phyloP scores from a whole-genome alignment of 2,888 invertebrate species.

The Tetramorium bicarinatum region DNA sequence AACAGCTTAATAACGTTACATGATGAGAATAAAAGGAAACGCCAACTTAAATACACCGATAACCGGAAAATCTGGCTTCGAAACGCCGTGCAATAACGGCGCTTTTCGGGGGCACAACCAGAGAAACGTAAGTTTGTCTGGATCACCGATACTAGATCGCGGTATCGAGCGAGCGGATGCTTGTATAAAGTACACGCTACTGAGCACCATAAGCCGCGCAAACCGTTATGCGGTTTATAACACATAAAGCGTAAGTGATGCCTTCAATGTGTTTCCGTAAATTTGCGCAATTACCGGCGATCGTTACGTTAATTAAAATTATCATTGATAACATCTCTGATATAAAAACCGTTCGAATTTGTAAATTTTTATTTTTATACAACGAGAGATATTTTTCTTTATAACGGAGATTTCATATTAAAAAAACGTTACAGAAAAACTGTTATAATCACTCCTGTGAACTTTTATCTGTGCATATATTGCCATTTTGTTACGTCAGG shows the following conservation, averaged over 20 bases:
- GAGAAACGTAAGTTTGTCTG: slow-evolving; percentile 32
- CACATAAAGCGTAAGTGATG: slow-evolving; percentile 64
- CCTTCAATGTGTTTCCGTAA: slow-evolving; percentile 56
- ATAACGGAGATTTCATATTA: background rate
- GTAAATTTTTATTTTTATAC: background rate
- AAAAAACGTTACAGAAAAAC: background rate
- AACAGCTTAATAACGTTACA: background rate
- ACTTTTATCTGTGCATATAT: background rate
- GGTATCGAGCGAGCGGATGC: slow-evolving; percentile 60
- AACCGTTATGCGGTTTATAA: slow-evolving; percentile 71
- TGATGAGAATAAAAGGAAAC: background rate
- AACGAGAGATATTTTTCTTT: background rate
- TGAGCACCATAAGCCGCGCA: slow-evolving; percentile 61
- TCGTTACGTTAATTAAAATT: slow-evolving; percentile 40
- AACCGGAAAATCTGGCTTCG: slow-evolving; percentile 29
- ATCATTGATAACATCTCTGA: slow-evolving; percentile 9
- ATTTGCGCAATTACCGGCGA: slow-evolving; percentile 20
- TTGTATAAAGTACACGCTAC: slow-evolving; percentile 60
- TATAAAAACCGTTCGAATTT: background rate
- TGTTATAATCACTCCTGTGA: background rate
- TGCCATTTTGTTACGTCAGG: background rate
- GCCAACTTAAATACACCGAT: background rate
- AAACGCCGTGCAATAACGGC: slow-evolving; percentile 30
- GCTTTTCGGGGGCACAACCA: slow-evolving; percentile 13
- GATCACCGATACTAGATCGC: slow-evolving; percentile 55